Percentiles rank a stretch among this genome's conserved stretches.
These are phyloP conservation scores for Hafferia zeledoni DNA, from an alignment of 2,797 vertebrate species.

Conservation along the genomic window DNA sequence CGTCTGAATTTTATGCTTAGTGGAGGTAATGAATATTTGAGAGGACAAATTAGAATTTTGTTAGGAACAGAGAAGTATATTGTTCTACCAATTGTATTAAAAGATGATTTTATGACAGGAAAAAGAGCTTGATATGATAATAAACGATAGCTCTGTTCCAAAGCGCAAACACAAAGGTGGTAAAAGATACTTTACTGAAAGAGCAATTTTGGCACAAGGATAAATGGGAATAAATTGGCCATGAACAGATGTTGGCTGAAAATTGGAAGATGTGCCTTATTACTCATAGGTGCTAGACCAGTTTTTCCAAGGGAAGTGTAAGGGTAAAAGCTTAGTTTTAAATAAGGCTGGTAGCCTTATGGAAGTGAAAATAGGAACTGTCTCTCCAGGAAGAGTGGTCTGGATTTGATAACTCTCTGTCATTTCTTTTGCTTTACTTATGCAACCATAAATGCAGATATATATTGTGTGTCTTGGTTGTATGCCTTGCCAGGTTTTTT, in stretches of 20 bases:
- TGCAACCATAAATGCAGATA: not conserved
- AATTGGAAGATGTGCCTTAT: not conserved
- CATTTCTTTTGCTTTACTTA: not conserved
- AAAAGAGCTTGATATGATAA: not conserved
- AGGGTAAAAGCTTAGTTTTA: not conserved
- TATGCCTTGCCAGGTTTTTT: not conserved
- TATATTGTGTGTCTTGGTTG: not conserved
- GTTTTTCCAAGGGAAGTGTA: not conserved
- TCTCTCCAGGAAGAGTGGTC: not conserved
- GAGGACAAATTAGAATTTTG: not conserved
- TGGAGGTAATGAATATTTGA: conserved; percentile 18
- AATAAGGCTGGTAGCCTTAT: not conserved
- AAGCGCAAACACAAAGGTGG: not conserved
- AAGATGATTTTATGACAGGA: not conserved
- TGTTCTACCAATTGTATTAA: not conserved
- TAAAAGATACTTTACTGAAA: conserved; percentile 25
- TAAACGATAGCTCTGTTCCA: not conserved
- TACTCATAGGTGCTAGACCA: not conserved
- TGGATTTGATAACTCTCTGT: not conserved
- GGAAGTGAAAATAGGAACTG: not conserved
- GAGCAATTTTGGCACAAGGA: not conserved
- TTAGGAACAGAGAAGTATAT: not conserved
- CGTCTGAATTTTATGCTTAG: not conserved
- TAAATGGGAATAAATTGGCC: conserved; percentile 27
- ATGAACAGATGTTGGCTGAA: conserved; percentile 32